phyloP scores from a whole-genome alignment of 2,888 invertebrate species.

The Paralinhomoeus sp. region DNA sequence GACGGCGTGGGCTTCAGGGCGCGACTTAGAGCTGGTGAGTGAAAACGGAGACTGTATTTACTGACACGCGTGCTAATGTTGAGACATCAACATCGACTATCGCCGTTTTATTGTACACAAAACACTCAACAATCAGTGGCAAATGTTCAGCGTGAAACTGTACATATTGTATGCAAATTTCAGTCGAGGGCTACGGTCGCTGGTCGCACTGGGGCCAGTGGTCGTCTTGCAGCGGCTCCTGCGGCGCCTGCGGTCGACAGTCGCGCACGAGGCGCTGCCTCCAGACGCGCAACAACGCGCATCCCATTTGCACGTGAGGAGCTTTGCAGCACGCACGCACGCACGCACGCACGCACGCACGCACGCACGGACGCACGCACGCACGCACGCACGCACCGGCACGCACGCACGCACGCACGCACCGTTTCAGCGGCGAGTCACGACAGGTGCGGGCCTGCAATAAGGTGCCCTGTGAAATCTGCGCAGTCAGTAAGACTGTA shows the following conservation, averaged over 20 bases:
- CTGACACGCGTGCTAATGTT: not conserved
- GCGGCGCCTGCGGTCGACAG: constrained; percentile 21
- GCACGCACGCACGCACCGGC: too few species aligned
- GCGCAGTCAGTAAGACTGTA: constrained; percentile 14
- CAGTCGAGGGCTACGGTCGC: not conserved
- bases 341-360: too few species aligned
- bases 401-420: too few species aligned
- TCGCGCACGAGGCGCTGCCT: constrained; percentile 16
- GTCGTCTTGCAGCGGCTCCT: constrained; percentile 18
- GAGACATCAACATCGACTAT: not conserved
- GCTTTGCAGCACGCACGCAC: too few species aligned
- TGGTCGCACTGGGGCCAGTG: constrained; percentile 17
- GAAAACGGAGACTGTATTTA: too few species aligned
- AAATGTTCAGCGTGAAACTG: not conserved
- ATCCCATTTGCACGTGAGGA: too few species aligned
- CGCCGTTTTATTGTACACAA: not conserved
- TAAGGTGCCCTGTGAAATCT: constrained; percentile 19
- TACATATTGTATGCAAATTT: too few species aligned
- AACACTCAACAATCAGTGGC: constrained; percentile 3
- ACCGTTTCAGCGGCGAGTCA: constrained; percentile 20
- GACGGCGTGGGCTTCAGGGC: constrained; percentile 23
- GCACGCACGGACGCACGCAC: too few species aligned
- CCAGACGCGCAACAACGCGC: constrained; percentile 1
- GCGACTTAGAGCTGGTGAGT: constrained; percentile 15
- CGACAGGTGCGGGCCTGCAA: constrained; percentile 21